These are phyloP conservation scores for Hydroisotoma schaefferi DNA, from an alignment of 2,888 invertebrate genomes.

Conservation along the genomic window DNA sequence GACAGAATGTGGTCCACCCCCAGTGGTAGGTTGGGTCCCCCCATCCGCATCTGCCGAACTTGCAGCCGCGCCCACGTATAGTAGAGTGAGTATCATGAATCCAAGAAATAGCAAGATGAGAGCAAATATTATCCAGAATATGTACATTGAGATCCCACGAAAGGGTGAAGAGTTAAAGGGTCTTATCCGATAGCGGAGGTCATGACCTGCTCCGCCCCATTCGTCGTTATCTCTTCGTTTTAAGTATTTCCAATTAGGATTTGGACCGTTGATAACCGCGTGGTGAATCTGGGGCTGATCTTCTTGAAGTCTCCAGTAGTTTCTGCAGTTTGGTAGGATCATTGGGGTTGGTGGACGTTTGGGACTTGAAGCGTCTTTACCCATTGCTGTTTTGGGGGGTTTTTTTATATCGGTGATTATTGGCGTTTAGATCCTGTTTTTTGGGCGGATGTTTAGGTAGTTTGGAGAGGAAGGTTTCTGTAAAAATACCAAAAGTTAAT, in stretches of 20 bases:
- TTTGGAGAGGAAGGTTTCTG: too few relatives aligned
- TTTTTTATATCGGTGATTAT: too few relatives aligned
- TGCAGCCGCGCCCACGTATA: not conserved
- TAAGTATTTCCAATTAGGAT: slow-evolving; percentile 3
- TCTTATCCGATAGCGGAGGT: slow-evolving; percentile 26
- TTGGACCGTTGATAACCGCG: not conserved
- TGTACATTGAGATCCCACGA: slow-evolving; percentile 27
- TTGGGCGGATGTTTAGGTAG: too few relatives aligned
- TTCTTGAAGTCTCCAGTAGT: slow-evolving; percentile 3
- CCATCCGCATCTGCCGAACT: not conserved
- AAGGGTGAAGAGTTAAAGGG: slow-evolving; percentile 32
- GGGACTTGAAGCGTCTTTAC: too few relatives aligned
- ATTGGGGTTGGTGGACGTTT: too few relatives aligned
- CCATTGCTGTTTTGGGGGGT: too few relatives aligned
- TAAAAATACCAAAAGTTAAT: too few relatives aligned
- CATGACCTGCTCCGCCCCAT: too few relatives aligned
- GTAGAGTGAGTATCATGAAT: slow-evolving; percentile 8
- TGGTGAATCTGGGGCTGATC: not conserved
- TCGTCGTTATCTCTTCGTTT: too few relatives aligned
- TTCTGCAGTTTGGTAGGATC: not conserved
- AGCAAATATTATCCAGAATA: slow-evolving; percentile 28
- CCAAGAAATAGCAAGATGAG: slow-evolving; percentile 23
- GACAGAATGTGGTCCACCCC: not conserved
- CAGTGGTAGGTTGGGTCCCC: not conserved
- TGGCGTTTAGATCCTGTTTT: too few relatives aligned